Conservation (phyloP, 2,113 vertebrate genomes). For the Corythaeola cristata region DNA sequence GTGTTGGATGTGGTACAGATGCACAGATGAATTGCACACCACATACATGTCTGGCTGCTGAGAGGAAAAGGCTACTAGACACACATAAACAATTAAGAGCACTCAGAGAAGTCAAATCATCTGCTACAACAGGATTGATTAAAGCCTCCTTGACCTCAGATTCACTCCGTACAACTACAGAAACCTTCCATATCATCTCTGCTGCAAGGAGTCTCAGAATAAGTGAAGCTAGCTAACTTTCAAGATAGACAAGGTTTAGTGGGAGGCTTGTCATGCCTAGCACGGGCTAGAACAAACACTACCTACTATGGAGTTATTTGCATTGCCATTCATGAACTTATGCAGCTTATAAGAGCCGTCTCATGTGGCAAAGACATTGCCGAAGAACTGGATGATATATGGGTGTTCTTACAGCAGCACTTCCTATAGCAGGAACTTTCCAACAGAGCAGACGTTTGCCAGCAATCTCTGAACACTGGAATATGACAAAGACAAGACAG, state of each 20-base stretch:
- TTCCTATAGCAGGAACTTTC: background rate
- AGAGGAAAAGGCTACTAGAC: background rate
- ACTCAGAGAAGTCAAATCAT: background rate
- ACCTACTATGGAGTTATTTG: constrained; percentile 45
- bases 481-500: background rate
- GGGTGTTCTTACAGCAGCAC: background rate
- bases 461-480: background rate
- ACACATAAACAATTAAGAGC: background rate
- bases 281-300: constrained; percentile 5
- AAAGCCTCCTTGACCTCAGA: background rate
- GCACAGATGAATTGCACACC: background rate
- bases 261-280: background rate
- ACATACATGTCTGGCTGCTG: background rate
- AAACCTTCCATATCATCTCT: background rate
- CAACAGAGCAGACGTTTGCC: background rate
- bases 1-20: background rate
- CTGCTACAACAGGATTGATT: background rate
- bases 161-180: background rate
- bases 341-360: background rate
- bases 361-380: background rate
- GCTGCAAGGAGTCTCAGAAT: background rate
- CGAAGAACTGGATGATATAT: constrained; percentile 14
- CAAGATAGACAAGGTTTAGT: background rate
- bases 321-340: background rate
- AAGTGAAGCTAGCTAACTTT: background rate